These are phyloP conservation scores for Antedon mediterranea DNA, from an alignment of 53 echinoderm and acorn worm species.

Conservation along the genomic window DNA sequence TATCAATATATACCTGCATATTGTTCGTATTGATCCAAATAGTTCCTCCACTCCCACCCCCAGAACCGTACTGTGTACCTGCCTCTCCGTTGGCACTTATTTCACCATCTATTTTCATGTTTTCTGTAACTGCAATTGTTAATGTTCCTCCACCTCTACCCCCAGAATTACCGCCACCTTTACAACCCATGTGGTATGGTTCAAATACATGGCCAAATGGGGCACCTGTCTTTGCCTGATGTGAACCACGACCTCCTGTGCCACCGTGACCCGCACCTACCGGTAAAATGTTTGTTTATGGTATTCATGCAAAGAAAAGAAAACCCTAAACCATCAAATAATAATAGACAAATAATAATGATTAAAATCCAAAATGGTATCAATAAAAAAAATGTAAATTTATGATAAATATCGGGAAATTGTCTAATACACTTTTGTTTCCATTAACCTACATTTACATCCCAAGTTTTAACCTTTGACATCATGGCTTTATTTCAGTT, in stretches of 20 bases:
- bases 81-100: conserved; percentile 64
- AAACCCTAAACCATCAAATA: too few species aligned
- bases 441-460: too few species aligned
- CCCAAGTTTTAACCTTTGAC: too few species aligned
- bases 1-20: conserved; percentile 56
- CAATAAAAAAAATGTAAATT: too few species aligned
- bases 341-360: too few species aligned
- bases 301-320: background rate
- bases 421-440: too few species aligned
- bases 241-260: conserved; percentile 51
- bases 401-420: too few species aligned
- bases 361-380: too few species aligned
- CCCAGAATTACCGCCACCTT: conserved; percentile 46
- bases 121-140: conserved; percentile 33
- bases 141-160: conserved; percentile 56
- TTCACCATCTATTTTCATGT: conserved; percentile 72
- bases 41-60: conserved; percentile 76
- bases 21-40: conserved; percentile 55
- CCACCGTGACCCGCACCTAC: conserved; percentile 89
- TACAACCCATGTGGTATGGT: conserved; percentile 46
- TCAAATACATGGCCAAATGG: conserved; percentile 61
- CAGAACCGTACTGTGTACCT: conserved; percentile 20
- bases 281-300: background rate
- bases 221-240: conserved; percentile 49
- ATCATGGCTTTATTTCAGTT: too few species aligned